These are phyloP conservation scores for Ornithoptera priamus DNA, from an alignment of 2,888 invertebrate species.

Conservation along the genomic window DNA sequence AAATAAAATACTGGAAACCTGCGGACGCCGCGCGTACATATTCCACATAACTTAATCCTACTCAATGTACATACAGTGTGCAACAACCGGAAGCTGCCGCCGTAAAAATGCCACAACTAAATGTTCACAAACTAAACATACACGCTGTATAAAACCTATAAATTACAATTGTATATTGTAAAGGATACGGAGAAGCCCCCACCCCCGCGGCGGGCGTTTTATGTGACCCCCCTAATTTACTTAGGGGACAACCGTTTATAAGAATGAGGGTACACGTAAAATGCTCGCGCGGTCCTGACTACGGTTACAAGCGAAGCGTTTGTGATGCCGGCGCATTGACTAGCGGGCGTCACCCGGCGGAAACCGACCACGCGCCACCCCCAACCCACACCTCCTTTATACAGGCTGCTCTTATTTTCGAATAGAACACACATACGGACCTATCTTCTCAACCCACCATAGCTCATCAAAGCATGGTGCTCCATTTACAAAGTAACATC, in stretches of 20 bases:
- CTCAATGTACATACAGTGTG: slow-evolving; percentile 10
- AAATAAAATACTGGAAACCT: slow-evolving; percentile 24
- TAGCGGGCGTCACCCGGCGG: slow-evolving; percentile 69
- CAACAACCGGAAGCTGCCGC: slow-evolving; percentile 22
- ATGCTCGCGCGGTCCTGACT: slow-evolving; percentile 28
- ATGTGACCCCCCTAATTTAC: too few species aligned
- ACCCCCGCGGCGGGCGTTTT: too few species aligned
- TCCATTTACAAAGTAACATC: too few species aligned
- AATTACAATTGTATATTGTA: slow-evolving; percentile 9
- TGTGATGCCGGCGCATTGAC: slow-evolving; percentile 76
- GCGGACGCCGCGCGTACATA: slow-evolving; percentile 12
- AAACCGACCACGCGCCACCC: slow-evolving; percentile 57
- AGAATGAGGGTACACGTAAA: slow-evolving; percentile 15
- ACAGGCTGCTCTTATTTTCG: slow-evolving; percentile 28
- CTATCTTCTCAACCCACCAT: too few species aligned
- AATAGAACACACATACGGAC: background rate
- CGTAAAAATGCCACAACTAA: slow-evolving; percentile 11
- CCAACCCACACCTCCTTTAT: slow-evolving; percentile 48
- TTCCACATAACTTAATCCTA: background rate
- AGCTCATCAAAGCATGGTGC: too few species aligned
- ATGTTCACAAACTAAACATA: slow-evolving; percentile 4
- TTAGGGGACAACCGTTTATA: background rate
- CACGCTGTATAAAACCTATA: slow-evolving; percentile 17
- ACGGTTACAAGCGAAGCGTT: slow-evolving; percentile 37
- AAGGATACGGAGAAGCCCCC: slow-evolving; percentile 4